Base-by-base conservation (phyloP, 2,797 vertebrate species). In the Rhynchonycteris naso region DNA sequence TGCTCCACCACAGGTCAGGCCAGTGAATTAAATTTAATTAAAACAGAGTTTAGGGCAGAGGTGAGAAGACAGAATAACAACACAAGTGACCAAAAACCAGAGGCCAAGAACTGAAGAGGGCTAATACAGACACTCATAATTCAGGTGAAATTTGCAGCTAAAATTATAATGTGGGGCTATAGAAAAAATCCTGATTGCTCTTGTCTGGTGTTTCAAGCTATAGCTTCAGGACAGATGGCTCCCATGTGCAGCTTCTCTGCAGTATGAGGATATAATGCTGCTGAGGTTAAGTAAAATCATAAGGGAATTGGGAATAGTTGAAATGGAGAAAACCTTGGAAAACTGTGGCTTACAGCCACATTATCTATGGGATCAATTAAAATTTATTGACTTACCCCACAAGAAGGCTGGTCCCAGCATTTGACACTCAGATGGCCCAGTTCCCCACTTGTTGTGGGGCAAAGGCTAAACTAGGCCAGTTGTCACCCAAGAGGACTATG, bases 271-370 rank as follows among this genome's bases (percentile, higher is more conserved):
- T 16, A 61, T 19, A 68, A 22, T 5, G n/a, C 43, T n/a, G 28
- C 18, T 9, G 10, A 74, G 43, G 43, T 10, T 72, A 19, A 81
- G 15, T 10, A 33, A 74, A 59, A 47, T 58, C 24, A 59, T 2
- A 43, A 54, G 16, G 59, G 47, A 89, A 71, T 0, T 86, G 63
- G 79, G 24, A 95, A 82, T 52, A 78, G 24, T 0, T 66, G 5
- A 50, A 93, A 72, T 71, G 50, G 38, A 83, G 66, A 90, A 85
- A 90, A 56, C 28, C 24, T 63, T 68, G 63, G 33, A 84, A 93
- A 65, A 92, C 65, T 50, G 30, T 91, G 54, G 19, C 26, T 93
- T 68, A 30, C 8, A 30, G 38, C 69, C 78, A 91, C 24, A 65
- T 28, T 63, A 47, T 33, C 78, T 61, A 52, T 10, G 14, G 50